phyloP scores from a whole-genome alignment of 2,797 vertebrate genomes.

The Coracias cyanogaster region DNA sequence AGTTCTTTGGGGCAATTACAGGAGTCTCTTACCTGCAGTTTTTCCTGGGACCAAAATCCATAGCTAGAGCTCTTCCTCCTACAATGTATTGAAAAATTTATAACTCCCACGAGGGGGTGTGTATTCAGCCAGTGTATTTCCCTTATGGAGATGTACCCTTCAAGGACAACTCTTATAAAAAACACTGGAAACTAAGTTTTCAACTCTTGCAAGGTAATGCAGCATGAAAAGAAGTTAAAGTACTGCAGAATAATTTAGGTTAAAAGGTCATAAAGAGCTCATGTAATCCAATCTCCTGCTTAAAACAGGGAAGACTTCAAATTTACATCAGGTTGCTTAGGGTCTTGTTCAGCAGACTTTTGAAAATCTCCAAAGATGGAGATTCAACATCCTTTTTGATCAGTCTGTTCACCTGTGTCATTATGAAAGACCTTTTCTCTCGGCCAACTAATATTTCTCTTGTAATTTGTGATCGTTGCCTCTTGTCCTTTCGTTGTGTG shows the following conservation, averaged over 20 bases:
- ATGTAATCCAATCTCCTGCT: background rate
- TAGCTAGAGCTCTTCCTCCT: background rate
- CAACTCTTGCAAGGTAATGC: background rate
- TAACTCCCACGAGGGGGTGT: background rate
- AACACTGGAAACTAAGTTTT: background rate
- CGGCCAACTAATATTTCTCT: background rate
- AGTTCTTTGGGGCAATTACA: background rate
- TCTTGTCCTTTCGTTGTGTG: background rate
- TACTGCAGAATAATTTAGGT: background rate
- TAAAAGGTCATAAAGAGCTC: background rate
- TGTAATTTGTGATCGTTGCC: background rate
- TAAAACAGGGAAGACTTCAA: background rate
- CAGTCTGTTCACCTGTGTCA: background rate
- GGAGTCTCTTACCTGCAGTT: background rate
- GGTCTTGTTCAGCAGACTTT: background rate
- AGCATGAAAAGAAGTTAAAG: background rate
- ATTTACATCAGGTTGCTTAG: background rate
- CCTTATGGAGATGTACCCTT: background rate
- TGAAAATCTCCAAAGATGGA: background rate
- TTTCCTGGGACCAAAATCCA: background rate
- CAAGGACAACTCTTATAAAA: background rate
- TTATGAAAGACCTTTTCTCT: background rate
- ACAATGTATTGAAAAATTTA: background rate
- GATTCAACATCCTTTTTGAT: background rate
- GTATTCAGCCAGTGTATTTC: background rate